Conservation (phyloP, 92 coral and sea anemone species). For the Pocillopora meandrina region DNA sequence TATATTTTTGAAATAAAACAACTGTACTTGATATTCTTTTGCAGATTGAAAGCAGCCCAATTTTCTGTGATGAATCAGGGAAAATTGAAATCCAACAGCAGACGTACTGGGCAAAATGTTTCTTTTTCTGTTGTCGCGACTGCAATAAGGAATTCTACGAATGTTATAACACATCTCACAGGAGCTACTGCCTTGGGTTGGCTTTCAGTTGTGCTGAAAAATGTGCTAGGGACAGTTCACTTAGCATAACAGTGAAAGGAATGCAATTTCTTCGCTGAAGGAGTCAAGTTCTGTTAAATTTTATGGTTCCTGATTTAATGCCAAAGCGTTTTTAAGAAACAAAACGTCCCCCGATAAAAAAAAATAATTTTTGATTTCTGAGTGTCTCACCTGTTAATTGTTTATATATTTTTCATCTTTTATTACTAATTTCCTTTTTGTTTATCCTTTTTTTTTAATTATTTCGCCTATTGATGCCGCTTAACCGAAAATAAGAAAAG, state of each 20-base stretch:
- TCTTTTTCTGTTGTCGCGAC: constrained; percentile 4
- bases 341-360: no score
- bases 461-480: no score
- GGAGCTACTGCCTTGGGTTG: not conserved
- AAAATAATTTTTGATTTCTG: no score
- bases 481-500: no score
- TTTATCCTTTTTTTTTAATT: no score
- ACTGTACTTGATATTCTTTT: not conserved
- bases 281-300: no score
- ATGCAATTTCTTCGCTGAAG: not conserved
- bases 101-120: not conserved
- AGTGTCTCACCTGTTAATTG: no score
- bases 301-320: no score
- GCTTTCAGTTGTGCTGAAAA: not conserved
- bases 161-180: not conserved
- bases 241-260: not conserved
- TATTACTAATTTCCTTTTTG: no score
- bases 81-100: not conserved
- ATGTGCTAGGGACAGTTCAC: not conserved
- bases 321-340: no score
- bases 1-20: no score
- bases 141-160: not conserved
- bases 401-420: no score
- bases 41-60: constrained; percentile 1
- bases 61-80: not conserved